These are phyloP conservation scores for Acridotheres tristis DNA, from an alignment of 2,797 vertebrate species.

Conservation along the genomic window DNA sequence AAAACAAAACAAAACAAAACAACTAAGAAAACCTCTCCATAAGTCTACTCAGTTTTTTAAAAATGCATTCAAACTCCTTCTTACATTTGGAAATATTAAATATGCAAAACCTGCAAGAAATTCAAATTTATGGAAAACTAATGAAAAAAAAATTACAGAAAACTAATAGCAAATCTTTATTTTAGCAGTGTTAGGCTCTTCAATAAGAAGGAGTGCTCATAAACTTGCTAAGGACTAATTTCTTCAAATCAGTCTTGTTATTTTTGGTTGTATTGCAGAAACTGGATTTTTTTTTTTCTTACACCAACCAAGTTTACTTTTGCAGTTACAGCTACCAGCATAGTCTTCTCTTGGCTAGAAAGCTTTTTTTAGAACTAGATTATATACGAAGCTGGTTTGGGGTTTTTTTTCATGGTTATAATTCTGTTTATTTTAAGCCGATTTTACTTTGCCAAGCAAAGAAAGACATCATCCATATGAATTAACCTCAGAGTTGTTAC, in stretches of 20 bases:
- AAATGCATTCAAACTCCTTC: neutral
- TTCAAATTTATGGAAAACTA: neutral
- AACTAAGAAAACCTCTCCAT: neutral
- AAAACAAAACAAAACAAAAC: neutral
- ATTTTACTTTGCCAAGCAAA: neutral
- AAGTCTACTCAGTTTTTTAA: neutral
- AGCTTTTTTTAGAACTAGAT: neutral
- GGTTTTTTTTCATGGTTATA: neutral
- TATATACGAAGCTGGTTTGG: neutral
- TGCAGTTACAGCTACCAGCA: neutral
- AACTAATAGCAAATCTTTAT: neutral
- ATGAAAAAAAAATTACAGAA: neutral
- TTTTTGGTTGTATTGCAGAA: neutral
- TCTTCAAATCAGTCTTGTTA: neutral
- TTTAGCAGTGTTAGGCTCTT: neutral
- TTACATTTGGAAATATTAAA: neutral
- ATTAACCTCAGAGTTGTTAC: neutral
- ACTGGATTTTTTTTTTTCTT: neutral
- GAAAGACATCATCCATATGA: neutral
- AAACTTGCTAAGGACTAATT: neutral
- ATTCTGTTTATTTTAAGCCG: neutral
- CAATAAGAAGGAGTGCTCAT: neutral
- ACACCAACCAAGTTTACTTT: neutral
- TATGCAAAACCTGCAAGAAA: neutral
- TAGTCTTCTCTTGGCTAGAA: neutral